Evolutionary conservation across 1,140 invertebrate genomes (phyloP).

Genomic region (Brachionus calyciflorus): DNA sequence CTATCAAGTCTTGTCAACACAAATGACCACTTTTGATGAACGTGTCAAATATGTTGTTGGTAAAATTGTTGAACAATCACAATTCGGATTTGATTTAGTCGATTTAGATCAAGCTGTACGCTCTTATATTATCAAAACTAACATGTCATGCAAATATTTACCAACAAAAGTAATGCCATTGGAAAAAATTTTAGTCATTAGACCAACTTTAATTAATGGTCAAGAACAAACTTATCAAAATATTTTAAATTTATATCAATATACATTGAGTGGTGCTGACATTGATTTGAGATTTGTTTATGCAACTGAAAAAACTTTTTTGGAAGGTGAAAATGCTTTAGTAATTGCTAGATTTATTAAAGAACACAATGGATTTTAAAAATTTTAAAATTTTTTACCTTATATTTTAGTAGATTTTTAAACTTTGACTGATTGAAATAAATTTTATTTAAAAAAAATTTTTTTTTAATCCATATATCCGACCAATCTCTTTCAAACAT

Average conservation of each 20-base stretch:
- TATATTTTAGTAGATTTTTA: no score
- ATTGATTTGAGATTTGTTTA: neutral
- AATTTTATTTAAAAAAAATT: no score
- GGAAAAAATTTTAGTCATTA: conserved; percentile 10
- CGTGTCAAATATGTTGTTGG: conserved; percentile 34
- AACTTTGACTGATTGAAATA: no score
- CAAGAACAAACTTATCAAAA: neutral
- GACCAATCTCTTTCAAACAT: no score
- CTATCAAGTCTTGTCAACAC: neutral
- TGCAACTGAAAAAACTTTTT: neutral
- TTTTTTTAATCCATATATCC: no score
- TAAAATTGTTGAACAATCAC: conserved; percentile 21
- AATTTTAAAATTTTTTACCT: no score
- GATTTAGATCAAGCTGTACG: conserved; percentile 21
- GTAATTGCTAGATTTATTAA: no score
- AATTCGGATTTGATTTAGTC: neutral
- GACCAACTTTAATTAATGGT: neutral
- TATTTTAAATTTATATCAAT: neutral
- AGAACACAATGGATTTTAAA: no score
- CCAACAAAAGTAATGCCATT: conserved; percentile 10
- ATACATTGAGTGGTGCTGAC: neutral
- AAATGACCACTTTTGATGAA: neutral
- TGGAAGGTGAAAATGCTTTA: no score
- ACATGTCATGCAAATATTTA: conserved; percentile 17
- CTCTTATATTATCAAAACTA: neutral